Percentiles rank a stretch among this genome's conserved stretches.
Conservation (phyloP, 2,797 vertebrate genomes). For the Poecile montanus region DNA sequence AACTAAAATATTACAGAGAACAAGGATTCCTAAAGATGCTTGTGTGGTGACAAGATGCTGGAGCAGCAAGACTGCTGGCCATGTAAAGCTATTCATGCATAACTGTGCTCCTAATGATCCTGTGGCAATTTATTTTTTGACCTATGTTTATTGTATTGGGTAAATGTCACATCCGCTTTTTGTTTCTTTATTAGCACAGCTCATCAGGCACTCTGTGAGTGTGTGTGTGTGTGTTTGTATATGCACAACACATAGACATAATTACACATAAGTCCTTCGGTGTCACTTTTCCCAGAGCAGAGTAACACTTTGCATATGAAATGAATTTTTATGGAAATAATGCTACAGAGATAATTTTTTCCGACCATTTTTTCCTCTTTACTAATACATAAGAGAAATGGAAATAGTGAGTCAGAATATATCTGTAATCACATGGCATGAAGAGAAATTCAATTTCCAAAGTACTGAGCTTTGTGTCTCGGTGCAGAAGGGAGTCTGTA, state of each 20-base stretch:
- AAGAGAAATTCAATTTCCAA: conserved; percentile 36
- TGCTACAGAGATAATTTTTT: background rate
- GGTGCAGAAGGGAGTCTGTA: background rate
- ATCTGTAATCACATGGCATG: conserved; percentile 1
- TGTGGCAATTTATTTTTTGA: conserved; percentile 20
- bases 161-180: conserved; percentile 33
- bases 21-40: background rate
- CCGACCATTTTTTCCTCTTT: background rate
- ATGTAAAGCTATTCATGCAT: background rate
- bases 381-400: conserved; percentile 3
- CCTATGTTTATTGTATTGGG: conserved; percentile 32
- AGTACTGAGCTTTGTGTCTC: background rate
- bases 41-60: background rate
- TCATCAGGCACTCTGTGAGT: background rate
- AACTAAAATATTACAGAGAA: background rate
- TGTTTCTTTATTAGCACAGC: conserved; percentile 32
- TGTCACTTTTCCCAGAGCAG: conserved; percentile 18
- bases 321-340: conserved; percentile 39
- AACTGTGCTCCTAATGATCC: background rate
- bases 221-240: background rate
- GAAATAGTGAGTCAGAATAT: conserved; percentile 26
- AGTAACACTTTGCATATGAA: conserved; percentile 34
- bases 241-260: conserved; percentile 39
- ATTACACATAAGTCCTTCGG: conserved; percentile 14
- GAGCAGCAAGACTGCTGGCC: background rate